Conservation (phyloP, 1,140 invertebrate genomes). For the Drosophila kanapiae region DNA sequence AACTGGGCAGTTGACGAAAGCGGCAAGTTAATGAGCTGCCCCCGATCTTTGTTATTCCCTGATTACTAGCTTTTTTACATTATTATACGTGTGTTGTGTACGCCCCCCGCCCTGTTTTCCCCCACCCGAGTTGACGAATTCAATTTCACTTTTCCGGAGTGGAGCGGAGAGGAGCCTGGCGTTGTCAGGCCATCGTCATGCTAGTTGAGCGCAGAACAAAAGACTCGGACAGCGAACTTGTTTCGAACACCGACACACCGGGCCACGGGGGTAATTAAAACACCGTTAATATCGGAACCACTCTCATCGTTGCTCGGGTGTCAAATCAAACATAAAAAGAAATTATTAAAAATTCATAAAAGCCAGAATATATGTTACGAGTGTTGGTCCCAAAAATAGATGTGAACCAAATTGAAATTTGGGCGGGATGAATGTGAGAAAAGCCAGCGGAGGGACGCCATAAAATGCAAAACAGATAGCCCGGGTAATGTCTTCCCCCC, state of each 20-base stretch:
- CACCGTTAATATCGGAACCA: conserved; percentile 77
- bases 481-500: conserved; percentile 29
- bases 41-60: conserved; percentile 69
- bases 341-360: conserved; percentile 82
- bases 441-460: conserved; percentile 60
- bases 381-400: conserved; percentile 18
- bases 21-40: conserved; percentile 80
- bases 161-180: conserved; percentile 36
- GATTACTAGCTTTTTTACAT: conserved; percentile 71
- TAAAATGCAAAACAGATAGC: conserved; percentile 74
- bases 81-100: conserved; percentile 41
- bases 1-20: conserved; percentile 77
- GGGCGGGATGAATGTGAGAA: conserved; percentile 71
- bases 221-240: conserved; percentile 64
- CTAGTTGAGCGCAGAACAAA: conserved; percentile 66
- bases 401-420: conserved; percentile 47
- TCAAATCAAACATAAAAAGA: conserved; percentile 83
- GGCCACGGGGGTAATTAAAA: conserved; percentile 69
- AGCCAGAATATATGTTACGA: conserved; percentile 29
- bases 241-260: conserved; percentile 47
- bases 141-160: conserved; percentile 73
- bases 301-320: conserved; percentile 61
- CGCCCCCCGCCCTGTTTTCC: conserved; percentile 9
- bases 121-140: conserved; percentile 45
- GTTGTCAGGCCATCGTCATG: conserved; percentile 69